Percentiles rank a stretch among this genome's conserved stretches.
Conservation (phyloP, 2,113 vertebrate species). For the Myrmecophaga tridactyla region DNA sequence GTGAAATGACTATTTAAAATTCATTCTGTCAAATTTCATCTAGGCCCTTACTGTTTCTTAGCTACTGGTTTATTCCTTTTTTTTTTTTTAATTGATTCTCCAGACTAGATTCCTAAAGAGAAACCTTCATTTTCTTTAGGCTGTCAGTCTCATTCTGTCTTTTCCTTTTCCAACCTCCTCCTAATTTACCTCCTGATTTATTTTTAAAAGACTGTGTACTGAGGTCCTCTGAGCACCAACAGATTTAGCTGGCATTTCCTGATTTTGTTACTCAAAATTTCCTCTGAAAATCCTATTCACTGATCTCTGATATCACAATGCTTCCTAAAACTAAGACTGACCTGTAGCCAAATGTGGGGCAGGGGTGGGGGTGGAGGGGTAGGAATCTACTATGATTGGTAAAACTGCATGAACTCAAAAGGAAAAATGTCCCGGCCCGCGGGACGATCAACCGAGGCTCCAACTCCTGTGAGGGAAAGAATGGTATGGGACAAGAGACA, state of each 20-base stretch:
- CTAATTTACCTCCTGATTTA: background rate
- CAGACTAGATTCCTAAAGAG: background rate
- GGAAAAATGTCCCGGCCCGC: no score
- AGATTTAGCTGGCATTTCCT: background rate
- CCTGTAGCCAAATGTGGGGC: background rate
- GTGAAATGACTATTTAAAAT: background rate
- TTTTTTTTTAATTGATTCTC: background rate
- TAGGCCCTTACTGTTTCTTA: background rate
- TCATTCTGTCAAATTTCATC: background rate
- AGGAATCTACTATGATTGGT: background rate
- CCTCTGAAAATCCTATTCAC: background rate
- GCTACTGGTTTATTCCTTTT: background rate
- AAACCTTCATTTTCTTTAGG: background rate
- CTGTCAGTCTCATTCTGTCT: background rate
- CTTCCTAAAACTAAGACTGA: background rate
- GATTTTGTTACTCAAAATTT: background rate
- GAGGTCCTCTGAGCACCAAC: background rate
- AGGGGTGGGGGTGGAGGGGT: no score
- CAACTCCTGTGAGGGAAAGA: no score
- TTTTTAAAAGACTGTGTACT: background rate
- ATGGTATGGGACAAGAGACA: no score
- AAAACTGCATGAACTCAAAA: background rate
- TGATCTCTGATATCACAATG: background rate
- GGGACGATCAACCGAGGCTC: no score
- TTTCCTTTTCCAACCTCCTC: background rate